Evolutionary conservation across 1,140 invertebrate genomes (phyloP).

Genomic region (Drosophila pseudoobscura): DNA sequence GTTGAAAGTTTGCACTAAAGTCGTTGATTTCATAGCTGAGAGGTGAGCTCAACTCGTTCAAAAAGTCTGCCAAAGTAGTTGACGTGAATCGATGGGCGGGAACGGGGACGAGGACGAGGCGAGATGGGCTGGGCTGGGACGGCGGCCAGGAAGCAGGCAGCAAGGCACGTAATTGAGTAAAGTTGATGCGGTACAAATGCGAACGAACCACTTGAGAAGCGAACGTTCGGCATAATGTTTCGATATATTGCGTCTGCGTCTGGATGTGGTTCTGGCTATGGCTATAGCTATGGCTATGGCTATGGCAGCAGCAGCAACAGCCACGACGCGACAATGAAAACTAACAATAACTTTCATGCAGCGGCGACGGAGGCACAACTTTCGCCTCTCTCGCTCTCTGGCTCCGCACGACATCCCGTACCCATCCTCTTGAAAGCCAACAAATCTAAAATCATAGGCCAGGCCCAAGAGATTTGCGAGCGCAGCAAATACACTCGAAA

Average conservation of each 20-base stretch:
- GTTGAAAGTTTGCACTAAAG: slow-evolving; percentile 81
- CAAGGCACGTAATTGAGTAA: slow-evolving; percentile 75
- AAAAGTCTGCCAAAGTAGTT: slow-evolving; percentile 80
- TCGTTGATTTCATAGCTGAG: slow-evolving; percentile 81
- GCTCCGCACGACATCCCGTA: not conserved
- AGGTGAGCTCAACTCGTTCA: slow-evolving; percentile 81
- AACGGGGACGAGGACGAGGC: not conserved
- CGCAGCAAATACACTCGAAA: slow-evolving; percentile 62
- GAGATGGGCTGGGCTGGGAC: slow-evolving; percentile 3
- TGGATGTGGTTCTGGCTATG: too few relatives aligned
- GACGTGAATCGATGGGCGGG: slow-evolving; percentile 60
- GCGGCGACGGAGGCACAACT: not conserved
- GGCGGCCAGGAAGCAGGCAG: slow-evolving; percentile 45
- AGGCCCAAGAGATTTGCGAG: slow-evolving; percentile 53
- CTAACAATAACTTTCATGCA: slow-evolving; percentile 67
- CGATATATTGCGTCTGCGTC: slow-evolving; percentile 62
- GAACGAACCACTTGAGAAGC: slow-evolving; percentile 64
- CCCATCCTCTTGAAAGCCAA: slow-evolving; percentile 30
- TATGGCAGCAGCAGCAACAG: slow-evolving; percentile 8
- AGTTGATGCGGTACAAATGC: slow-evolving; percentile 70
- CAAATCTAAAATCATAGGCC: slow-evolving; percentile 68
- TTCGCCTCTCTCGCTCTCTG: too few relatives aligned
- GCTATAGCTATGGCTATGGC: too few relatives aligned
- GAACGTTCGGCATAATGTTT: slow-evolving; percentile 63
- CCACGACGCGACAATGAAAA: slow-evolving; percentile 54